These are phyloP conservation scores for Lysandra bellargus DNA, from an alignment of 2,888 invertebrate genomes.

Conservation along the genomic window DNA sequence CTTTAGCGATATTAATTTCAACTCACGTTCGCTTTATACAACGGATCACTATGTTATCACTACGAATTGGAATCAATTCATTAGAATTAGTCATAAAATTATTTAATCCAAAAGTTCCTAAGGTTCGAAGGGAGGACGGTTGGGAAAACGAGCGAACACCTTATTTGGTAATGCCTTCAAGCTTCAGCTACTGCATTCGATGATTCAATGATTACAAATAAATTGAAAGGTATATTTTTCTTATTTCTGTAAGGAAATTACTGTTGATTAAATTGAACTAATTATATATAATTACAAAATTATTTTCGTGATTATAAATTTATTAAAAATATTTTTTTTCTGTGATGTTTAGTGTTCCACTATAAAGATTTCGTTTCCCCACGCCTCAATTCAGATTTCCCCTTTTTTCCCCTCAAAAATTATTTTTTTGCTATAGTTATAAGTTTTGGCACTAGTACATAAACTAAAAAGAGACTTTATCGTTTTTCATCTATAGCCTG, in stretches of 20 bases:
- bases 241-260: neutral
- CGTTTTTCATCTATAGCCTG: no score
- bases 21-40: constrained; percentile 71
- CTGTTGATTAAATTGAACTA: neutral
- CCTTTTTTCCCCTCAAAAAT: no score
- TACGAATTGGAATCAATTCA: constrained; percentile 73
- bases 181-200: constrained; percentile 71
- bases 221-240: constrained; percentile 32
- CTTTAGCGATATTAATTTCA: constrained; percentile 48
- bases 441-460: no score
- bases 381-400: no score
- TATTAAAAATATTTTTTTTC: neutral
- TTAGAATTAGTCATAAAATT: constrained; percentile 72
- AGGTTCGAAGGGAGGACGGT: constrained; percentile 80
- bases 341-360: neutral
- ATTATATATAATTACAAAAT: neutral
- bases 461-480: no score
- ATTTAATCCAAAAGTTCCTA: constrained; percentile 75
- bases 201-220: constrained; percentile 59
- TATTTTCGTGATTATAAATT: neutral
- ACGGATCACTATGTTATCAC: constrained; percentile 66
- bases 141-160: constrained; percentile 84
- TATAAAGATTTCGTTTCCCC: no score
- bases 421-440: no score
- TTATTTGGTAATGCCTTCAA: constrained; percentile 85